Evolutionary conservation across 2,113 vertebrate genomes (phyloP).

Genomic region (Ictalurus furcatus): DNA sequence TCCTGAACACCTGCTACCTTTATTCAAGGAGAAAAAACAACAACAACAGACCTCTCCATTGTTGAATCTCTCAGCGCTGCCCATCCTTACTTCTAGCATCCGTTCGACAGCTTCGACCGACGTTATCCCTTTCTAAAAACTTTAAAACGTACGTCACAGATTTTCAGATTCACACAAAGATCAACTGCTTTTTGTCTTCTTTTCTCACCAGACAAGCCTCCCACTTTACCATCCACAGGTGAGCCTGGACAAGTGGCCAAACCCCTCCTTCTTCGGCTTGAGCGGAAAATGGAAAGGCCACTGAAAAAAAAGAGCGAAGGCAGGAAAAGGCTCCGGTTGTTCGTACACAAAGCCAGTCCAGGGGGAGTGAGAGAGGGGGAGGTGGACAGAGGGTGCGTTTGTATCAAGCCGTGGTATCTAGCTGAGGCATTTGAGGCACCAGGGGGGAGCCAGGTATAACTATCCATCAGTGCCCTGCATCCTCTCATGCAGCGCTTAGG

Average conservation of each 20-base stretch:
- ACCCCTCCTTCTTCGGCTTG: conserved; percentile 18
- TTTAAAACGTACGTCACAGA: background rate
- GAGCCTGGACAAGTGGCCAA: conserved; percentile 27
- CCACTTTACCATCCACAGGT: conserved; percentile 44
- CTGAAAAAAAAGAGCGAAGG: conserved; percentile 17
- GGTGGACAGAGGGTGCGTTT: conserved; percentile 57
- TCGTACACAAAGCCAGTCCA: conserved; percentile 52
- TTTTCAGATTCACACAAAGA: background rate
- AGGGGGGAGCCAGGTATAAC: conserved; percentile 77
- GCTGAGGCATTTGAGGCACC: conserved; percentile 56
- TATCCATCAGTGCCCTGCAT: conserved; percentile 61
- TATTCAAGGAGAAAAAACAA: background rate
- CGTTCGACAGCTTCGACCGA: background rate
- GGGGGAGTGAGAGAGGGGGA: conserved; percentile 32
- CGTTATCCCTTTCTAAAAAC: background rate
- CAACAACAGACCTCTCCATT: conserved; percentile 27
- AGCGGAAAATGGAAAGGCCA: conserved; percentile 37
- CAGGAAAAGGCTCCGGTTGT: conserved; percentile 55
- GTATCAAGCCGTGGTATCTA: conserved; percentile 52
- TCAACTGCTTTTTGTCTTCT: background rate
- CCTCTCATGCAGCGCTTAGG: conserved; percentile 68
- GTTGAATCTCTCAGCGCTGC: background rate
- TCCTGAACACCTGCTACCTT: background rate
- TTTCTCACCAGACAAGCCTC: background rate
- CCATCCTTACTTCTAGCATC: background rate